Percentiles rank a stretch among this genome's conserved stretches.
phyloP scores from a whole-genome alignment of 1,140 invertebrate genomes.

The Lepidostoma basale region DNA sequence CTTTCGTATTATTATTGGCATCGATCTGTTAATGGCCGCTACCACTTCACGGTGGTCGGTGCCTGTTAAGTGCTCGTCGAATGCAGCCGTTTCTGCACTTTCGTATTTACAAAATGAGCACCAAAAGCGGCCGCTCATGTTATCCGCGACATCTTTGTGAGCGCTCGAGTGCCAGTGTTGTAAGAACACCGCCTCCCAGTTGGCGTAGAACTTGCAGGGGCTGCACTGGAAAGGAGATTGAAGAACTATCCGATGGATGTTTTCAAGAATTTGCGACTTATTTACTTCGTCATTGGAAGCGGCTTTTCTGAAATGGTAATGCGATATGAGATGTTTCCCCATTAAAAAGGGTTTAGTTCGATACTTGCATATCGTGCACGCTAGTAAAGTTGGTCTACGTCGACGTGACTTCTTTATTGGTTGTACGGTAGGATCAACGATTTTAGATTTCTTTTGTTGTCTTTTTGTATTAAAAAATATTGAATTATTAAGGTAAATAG shows the following conservation, averaged over 20 bases:
- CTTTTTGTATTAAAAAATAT: conserved; percentile 48
- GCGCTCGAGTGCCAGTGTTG: conserved; percentile 73
- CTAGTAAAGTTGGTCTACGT: conserved; percentile 64
- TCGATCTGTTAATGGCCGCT: conserved; percentile 75
- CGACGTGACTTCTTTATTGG: conserved; percentile 58
- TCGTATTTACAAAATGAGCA: conserved; percentile 80
- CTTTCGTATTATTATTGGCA: conserved; percentile 79
- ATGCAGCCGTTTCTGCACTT: conserved; percentile 67
- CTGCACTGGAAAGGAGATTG: conserved; percentile 85
- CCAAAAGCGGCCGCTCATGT: conserved; percentile 68
- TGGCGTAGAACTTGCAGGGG: conserved; percentile 84
- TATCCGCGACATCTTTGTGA: conserved; percentile 62
- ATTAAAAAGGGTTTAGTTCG: conserved; percentile 71
- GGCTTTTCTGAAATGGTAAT: conserved; percentile 78
- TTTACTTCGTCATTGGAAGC: conserved; percentile 60
- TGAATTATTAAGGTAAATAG: conserved; percentile 50
- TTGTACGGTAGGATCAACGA: conserved; percentile 43
- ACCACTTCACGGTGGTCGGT: conserved; percentile 73
- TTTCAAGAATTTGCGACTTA: conserved; percentile 70
- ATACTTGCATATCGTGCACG: conserved; percentile 73
- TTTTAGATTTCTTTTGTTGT: conserved; percentile 48
- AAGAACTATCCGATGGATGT: conserved; percentile 76
- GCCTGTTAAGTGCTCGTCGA: conserved; percentile 73
- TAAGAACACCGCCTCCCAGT: conserved; percentile 74
- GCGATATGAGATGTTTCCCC: conserved; percentile 83